Base-by-base conservation (phyloP, 2,888 invertebrate genomes). In the Acleris sparsana region DNA sequence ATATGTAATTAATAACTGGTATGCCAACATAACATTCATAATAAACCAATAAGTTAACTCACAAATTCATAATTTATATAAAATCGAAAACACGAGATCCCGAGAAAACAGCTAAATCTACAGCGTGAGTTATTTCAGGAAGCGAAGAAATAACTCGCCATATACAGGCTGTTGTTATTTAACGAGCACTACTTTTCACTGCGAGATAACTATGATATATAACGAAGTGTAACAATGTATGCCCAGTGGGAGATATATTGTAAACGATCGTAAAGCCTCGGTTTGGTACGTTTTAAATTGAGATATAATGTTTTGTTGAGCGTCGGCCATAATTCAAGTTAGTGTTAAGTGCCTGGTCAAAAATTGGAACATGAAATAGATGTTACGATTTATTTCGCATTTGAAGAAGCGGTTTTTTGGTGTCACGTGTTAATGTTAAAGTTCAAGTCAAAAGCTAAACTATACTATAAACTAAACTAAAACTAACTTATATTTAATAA, bases 61-160 rank as follows among this genome's bases (percentile, higher is more conserved):
- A 59, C 55, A 64, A 64, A 60, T 64, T 48, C 43, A 49, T 43
- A 49, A 64, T 44, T 59, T 60, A 64, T 59, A 16, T 16, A 16
- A 16, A 25, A 48, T 53, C 39, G 11, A 48, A 39, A 55, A 57
- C 39, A 53, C 44, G 44, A 44, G 44, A 57, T 52, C 44, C n/a
- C 20, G 20, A 59, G 53, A 58, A 53, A 63, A 59, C 53, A 64
- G 25, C 49, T 64, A 48, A 59, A 63, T 58, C 63, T 60, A 64
- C 63, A 59, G 63, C 59, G 46, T 65, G 65, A 65, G 18, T 60
- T 65, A 61, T 61, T 44, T 43, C 55, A 61, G 60, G 65, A 65
- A 65, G 51, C 46, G 39, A 22, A 48, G 59, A 60, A 60, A 64
- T 65, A 61, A 49, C 39, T 65, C 18, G 43, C 65, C 65, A 33